phyloP scores from a whole-genome alignment of 2,888 invertebrate genomes.

The Eupeodes luniger region DNA sequence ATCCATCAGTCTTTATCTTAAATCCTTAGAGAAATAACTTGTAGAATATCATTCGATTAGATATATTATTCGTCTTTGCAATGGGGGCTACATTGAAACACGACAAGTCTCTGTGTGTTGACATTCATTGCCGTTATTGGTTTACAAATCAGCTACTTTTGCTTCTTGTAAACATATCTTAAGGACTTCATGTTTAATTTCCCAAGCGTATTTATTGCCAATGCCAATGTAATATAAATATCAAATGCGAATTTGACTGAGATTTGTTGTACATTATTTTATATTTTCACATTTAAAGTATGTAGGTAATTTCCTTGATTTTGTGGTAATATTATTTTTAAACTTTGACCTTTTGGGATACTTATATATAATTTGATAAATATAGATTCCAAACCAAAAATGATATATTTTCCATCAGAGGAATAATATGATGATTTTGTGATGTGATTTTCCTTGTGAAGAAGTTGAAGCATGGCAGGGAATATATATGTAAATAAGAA shows the following conservation, averaged over 20 bases:
- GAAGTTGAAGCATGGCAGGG: constrained; percentile 20
- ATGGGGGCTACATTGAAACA: neutral
- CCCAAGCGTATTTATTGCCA: neutral
- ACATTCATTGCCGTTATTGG: neutral
- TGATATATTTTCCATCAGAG: constrained; percentile 16
- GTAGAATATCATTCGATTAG: no score
- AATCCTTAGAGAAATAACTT: neutral
- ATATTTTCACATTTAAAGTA: constrained; percentile 6
- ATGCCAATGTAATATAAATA: neutral
- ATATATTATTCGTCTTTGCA: neutral
- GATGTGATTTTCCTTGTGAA: constrained; percentile 22
- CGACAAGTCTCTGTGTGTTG: neutral
- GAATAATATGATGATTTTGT: constrained; percentile 28
- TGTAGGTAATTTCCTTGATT: neutral
- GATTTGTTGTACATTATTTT: neutral
- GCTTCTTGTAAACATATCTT: neutral
- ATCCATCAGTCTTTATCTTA: no score
- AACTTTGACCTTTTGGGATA: neutral
- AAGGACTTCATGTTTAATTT: neutral
- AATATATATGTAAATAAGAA: neutral
- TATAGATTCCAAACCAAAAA: neutral
- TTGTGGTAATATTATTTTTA: neutral
- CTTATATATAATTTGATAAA: neutral
- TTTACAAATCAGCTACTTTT: neutral
- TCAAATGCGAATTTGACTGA: neutral